phyloP scores from a whole-genome alignment of 2,797 vertebrate species.

The Ambastaia sidthimunki region DNA sequence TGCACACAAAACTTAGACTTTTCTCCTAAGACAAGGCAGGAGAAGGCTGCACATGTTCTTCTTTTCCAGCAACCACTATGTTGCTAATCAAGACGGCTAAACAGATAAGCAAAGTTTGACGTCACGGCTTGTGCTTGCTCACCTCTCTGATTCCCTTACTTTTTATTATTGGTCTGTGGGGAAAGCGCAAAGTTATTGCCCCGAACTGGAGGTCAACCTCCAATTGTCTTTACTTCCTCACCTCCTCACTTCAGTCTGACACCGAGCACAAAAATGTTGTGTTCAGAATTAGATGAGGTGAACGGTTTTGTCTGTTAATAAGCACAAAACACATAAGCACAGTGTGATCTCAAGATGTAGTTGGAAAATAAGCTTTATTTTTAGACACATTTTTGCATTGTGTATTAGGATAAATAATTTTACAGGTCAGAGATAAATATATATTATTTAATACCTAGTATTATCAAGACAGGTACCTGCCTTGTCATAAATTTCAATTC shows the following conservation, averaged over 20 bases:
- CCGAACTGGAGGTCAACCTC: slow-evolving; percentile 12
- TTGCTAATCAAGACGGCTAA: slow-evolving; percentile 45
- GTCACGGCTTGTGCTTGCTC: slow-evolving; percentile 1
- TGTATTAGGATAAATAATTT: no score
- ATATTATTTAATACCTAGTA: no score
- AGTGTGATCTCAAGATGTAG: not conserved
- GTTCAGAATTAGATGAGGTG: slow-evolving; percentile 9
- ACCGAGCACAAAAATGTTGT: not conserved
- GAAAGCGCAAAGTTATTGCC: slow-evolving; percentile 17
- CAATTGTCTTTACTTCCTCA: slow-evolving; percentile 17
- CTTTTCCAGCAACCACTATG: slow-evolving; percentile 29
- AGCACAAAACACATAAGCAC: not conserved
- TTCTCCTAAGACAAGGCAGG: slow-evolving; percentile 39
- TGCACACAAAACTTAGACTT: slow-evolving; percentile 46
- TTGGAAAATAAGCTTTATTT: not conserved
- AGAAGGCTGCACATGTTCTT: slow-evolving; percentile 50
- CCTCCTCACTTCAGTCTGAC: not conserved
- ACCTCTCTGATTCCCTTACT: slow-evolving; percentile 29
- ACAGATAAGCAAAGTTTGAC: slow-evolving; percentile 31
- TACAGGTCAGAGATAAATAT: no score
- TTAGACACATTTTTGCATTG: no score
- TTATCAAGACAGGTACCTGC: not conserved
- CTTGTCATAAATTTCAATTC: no score
- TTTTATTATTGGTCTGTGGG: slow-evolving; percentile 31
- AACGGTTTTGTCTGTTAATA: slow-evolving; percentile 33